Percentiles rank a stretch among this genome's conserved stretches.
These are phyloP conservation scores for Nerophis ophidion DNA, from an alignment of 2,113 vertebrate species.

Conservation along the genomic window DNA sequence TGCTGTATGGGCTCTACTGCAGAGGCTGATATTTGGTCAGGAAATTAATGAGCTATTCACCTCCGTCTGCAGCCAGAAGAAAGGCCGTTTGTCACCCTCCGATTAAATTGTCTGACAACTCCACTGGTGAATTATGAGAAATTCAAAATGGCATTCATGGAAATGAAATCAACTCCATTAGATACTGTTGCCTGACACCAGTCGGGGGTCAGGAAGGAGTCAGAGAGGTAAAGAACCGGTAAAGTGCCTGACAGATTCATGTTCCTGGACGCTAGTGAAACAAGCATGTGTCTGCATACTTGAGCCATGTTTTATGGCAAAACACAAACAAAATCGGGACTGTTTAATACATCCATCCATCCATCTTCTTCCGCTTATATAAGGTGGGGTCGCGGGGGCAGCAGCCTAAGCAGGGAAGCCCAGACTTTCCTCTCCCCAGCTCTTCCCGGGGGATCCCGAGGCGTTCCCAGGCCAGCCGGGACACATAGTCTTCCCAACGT, in stretches of 20 bases:
- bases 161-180: slow-evolving; percentile 42
- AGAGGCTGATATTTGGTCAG: slow-evolving; percentile 52
- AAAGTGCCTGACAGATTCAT: slow-evolving; percentile 11
- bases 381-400: no score
- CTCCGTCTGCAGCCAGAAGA: slow-evolving; percentile 26
- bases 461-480: no score
- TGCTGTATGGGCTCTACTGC: slow-evolving; percentile 24
- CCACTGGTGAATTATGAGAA: slow-evolving; percentile 41
- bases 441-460: no score
- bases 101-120: slow-evolving; percentile 55
- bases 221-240: slow-evolving; percentile 6
- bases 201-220: slow-evolving; percentile 2
- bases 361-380: no score
- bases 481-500: no score
- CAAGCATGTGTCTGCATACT: background rate
- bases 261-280: slow-evolving; percentile 3
- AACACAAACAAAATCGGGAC: no score
- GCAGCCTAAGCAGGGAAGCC: no score
- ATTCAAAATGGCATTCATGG: slow-evolving; percentile 55
- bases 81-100: slow-evolving; percentile 42
- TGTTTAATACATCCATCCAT: no score
- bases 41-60: slow-evolving; percentile 56
- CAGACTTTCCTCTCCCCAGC: no score
- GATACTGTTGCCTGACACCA: slow-evolving; percentile 19
- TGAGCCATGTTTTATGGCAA: no score